These are phyloP conservation scores for Stichodactyla mertensii DNA, from an alignment of 64 coral and sea anemone genomes.

Conservation along the genomic window DNA sequence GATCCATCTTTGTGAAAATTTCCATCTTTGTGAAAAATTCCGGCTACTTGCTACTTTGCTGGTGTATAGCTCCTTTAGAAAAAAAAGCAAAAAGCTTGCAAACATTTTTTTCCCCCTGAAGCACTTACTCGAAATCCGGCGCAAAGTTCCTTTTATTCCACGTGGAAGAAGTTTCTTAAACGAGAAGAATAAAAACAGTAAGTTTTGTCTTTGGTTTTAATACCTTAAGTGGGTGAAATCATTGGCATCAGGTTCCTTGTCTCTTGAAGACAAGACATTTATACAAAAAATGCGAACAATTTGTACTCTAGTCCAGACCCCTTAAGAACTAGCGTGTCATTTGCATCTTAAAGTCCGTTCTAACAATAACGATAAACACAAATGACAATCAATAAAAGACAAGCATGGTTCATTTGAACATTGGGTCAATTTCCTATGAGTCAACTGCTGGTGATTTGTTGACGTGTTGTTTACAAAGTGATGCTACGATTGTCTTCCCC, in stretches of 20 bases:
- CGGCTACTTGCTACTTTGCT: not conserved
- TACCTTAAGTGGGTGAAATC: not conserved
- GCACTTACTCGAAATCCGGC: too few relatives aligned
- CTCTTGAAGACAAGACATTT: not conserved
- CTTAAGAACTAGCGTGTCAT: not conserved
- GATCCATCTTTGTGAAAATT: not conserved
- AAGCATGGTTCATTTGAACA: not conserved
- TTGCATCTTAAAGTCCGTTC: not conserved
- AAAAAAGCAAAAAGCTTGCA: not conserved
- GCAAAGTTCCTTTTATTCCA: too few relatives aligned
- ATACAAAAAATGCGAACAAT: conserved; percentile 10
- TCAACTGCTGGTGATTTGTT: conserved; percentile 32
- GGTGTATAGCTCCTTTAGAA: not conserved
- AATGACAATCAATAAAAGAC: not conserved
- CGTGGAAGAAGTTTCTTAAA: too few relatives aligned
- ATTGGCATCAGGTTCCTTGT: not conserved
- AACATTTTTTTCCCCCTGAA: too few relatives aligned
- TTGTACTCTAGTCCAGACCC: not conserved
- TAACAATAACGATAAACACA: not conserved
- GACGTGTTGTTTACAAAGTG: conserved; percentile 62
- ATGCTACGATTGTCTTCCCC: conserved; percentile 29
- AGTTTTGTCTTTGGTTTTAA: not conserved
- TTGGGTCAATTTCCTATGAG: conserved; percentile 13
- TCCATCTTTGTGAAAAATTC: not conserved
- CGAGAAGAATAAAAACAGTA: too few relatives aligned